Percentiles rank a stretch among this genome's conserved stretches.
Evolutionary conservation across 1,140 invertebrate genomes (phyloP).

Genomic region (Limonius californicus): DNA sequence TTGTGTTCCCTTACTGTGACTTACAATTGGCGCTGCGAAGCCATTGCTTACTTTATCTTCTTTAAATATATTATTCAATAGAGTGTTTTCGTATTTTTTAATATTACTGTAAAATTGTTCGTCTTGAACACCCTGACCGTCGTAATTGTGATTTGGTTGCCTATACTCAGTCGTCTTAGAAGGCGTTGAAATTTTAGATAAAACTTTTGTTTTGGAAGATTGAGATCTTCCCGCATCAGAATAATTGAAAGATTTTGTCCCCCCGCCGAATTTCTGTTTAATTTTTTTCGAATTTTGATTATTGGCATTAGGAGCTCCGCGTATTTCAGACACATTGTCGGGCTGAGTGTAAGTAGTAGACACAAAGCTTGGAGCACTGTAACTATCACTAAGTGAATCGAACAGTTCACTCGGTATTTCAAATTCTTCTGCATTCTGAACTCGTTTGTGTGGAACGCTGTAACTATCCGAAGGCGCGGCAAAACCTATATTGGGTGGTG

Average conservation of each 20-base stretch:
- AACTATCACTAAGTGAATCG: not conserved
- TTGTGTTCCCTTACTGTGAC: not conserved
- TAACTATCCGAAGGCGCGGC: not conserved
- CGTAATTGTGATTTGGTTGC: conserved; percentile 4
- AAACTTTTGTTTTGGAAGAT: not conserved
- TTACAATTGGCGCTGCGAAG: no score
- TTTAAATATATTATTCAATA: not conserved
- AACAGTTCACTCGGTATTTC: not conserved
- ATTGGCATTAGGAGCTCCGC: not conserved
- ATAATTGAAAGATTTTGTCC: not conserved
- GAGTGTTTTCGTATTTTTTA: not conserved
- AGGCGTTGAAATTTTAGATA: not conserved
- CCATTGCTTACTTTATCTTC: not conserved
- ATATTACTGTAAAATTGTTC: not conserved
- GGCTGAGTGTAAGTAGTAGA: not conserved
- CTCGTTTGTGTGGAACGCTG: not conserved
- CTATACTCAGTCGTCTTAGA: not conserved
- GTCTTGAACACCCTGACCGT: not conserved
- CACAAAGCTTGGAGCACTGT: not conserved
- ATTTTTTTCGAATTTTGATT: not conserved
- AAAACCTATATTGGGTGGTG: not conserved
- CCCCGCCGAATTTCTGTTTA: not conserved
- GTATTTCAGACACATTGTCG: not conserved
- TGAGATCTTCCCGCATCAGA: not conserved
- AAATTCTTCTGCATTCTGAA: not conserved